Base-by-base conservation (phyloP, 1,140 invertebrate genomes). In the Drosophila sulfurigaster region DNA sequence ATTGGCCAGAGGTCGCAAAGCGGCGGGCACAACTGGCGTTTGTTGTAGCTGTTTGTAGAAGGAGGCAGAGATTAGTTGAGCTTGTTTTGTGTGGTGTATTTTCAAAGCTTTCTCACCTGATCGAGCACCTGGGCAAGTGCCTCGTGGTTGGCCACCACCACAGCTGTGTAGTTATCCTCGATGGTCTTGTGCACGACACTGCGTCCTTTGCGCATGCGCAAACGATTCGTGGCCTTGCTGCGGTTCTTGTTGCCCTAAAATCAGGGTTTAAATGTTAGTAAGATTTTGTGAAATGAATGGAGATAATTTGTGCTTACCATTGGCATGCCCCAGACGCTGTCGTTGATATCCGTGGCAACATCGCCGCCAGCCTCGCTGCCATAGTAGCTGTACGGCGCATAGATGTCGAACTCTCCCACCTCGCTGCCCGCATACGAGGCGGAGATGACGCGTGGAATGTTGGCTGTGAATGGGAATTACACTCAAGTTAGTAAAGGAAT, bases 111-210 rank as follows among this genome's bases (percentile, higher is more conserved):
- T 10, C 74, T 92, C 94, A 97, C 96, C 94, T 97, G 96, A 91
- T 97, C 96, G 51, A 97, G 93, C 81, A 97, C 95, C 93, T 97
- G 96, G 32, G 96, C 96, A 0, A 98, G 94, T 2, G 97, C 96
- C 93, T 97, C 96, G 86, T 97, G 96, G 93, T 98, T 98, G 38
- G 97, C 96, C n/a, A 97, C 95, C 43, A 97, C 95, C 1, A 98
- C 96, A 45, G 97, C 96, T 1, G 96, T 96, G 86, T 98, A 98
- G 93, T 97, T 97, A 82, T 97, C 96, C 91, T 97, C 96, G 32
- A 98, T 93, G 91, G 95, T 97, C 82, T 95, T 96, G 91, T 97
- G 96, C 52, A 97, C 95, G 65, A 96, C 95, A 89, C 95, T 96
- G 66, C 96, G 94, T 60, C 95, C 95, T 91, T 96, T 96, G 78